These are phyloP conservation scores for Sorex maritimensis DNA, from an alignment of 2,797 vertebrate genomes.

Conservation along the genomic window DNA sequence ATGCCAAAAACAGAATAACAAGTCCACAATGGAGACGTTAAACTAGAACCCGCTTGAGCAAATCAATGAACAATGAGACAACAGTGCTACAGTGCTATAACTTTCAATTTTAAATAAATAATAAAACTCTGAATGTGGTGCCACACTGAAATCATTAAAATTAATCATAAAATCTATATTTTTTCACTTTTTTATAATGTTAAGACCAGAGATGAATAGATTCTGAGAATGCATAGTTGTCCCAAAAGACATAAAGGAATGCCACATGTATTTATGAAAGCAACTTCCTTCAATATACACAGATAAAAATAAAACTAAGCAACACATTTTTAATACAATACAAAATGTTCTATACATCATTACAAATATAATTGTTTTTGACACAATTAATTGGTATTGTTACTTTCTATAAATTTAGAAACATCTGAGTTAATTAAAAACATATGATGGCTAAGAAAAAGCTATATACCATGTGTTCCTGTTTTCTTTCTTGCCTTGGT, in stretches of 20 bases:
- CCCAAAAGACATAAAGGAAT: slow-evolving; percentile 81
- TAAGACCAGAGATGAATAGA: slow-evolving; percentile 71
- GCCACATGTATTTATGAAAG: background rate
- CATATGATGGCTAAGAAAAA: slow-evolving; percentile 64
- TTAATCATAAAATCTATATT: background rate
- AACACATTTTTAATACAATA: slow-evolving; percentile 2
- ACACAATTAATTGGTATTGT: slow-evolving; percentile 45
- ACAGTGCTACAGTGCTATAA: background rate
- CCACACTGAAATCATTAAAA: slow-evolving; percentile 19
- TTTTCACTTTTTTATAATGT: slow-evolving; percentile 1
- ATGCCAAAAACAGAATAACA: too few relatives aligned
- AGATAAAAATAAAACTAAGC: slow-evolving; percentile 49
- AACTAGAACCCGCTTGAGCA: too few relatives aligned
- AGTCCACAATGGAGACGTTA: too few relatives aligned
- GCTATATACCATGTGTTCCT: slow-evolving; percentile 40
- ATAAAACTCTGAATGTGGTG: background rate
- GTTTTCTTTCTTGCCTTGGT: slow-evolving; percentile 29
- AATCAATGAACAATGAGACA: too few relatives aligned
- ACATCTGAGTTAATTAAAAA: slow-evolving; percentile 5
- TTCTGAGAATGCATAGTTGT: slow-evolving; percentile 73
- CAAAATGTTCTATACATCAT: slow-evolving; percentile 62
- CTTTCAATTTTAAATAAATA: slow-evolving; percentile 54
- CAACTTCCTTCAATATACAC: background rate
- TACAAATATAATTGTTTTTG: slow-evolving; percentile 77
- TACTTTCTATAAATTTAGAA: slow-evolving; percentile 68